phyloP scores from a whole-genome alignment of 2,797 vertebrate species.

The Tympanoctomys barrerae region DNA sequence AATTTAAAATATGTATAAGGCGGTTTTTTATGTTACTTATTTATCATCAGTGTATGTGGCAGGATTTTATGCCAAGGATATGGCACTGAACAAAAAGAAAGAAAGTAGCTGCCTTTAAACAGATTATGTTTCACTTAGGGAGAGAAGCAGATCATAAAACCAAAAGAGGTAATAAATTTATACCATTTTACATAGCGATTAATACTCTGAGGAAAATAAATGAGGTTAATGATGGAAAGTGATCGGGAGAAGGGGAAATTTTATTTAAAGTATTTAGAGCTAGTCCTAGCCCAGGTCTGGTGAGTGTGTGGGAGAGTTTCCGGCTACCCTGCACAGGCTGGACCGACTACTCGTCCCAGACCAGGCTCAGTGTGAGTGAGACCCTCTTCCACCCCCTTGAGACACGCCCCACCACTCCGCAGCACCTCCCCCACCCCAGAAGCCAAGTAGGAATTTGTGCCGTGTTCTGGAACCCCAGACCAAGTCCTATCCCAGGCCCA shows the following conservation, averaged over 20 bases:
- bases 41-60: background rate
- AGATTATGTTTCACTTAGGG: constrained; percentile 10
- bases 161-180: background rate
- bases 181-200: constrained; percentile 4
- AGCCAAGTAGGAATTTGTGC: no score
- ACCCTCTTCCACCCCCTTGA: no score
- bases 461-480: no score
- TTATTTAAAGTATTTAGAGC: background rate
- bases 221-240: background rate
- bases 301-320: no score
- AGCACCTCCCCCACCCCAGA: no score
- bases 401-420: no score
- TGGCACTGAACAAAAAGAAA: background rate
- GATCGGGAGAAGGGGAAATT: background rate
- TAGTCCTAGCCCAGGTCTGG: no score
- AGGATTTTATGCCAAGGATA: background rate
- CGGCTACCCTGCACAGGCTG: no score
- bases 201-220: constrained; percentile 24
- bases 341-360: no score
- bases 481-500: no score
- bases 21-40: background rate
- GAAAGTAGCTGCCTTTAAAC: background rate
- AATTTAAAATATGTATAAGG: background rate
- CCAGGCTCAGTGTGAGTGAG: no score
- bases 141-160: background rate